These are phyloP conservation scores for Pseudomyrmex pallidus DNA, from an alignment of 1,140 invertebrate genomes.

Conservation along the genomic window DNA sequence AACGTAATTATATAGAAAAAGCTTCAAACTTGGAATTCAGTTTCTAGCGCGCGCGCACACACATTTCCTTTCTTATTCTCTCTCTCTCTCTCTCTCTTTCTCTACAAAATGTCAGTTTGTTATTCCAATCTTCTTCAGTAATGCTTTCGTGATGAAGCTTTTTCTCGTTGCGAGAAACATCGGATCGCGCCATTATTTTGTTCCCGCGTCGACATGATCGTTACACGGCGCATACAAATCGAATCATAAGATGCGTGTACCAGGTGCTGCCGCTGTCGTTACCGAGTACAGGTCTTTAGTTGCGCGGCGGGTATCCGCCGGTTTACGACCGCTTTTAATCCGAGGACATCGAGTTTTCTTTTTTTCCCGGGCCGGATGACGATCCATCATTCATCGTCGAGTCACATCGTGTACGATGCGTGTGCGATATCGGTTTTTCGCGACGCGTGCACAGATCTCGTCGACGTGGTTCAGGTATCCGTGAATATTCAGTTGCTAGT, in stretches of 20 bases:
- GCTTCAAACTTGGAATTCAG: not conserved
- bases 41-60: no score
- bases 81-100: no score
- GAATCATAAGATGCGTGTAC: conserved; percentile 71
- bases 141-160: conserved; percentile 1
- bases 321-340: conserved; percentile 67
- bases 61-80: no score
- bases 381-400: conserved; percentile 77
- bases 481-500: conserved; percentile 1
- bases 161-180: conserved; percentile 21
- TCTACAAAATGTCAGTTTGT: conserved; percentile 1
- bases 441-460: conserved; percentile 43
- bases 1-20: not conserved
- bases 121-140: not conserved
- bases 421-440: conserved; percentile 74
- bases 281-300: conserved; percentile 57
- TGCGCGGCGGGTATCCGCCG: conserved; percentile 36
- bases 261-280: conserved; percentile 26
- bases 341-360: conserved; percentile 73
- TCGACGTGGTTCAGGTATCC: conserved; percentile 59
- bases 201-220: conserved; percentile 65
- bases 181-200: conserved; percentile 59
- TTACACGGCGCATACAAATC: conserved; percentile 72
- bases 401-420: conserved; percentile 5
- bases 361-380: conserved; percentile 69